Evolutionary conservation across 2,113 vertebrate species (phyloP).

Genomic region (Dendrocopos noguchii): DNA sequence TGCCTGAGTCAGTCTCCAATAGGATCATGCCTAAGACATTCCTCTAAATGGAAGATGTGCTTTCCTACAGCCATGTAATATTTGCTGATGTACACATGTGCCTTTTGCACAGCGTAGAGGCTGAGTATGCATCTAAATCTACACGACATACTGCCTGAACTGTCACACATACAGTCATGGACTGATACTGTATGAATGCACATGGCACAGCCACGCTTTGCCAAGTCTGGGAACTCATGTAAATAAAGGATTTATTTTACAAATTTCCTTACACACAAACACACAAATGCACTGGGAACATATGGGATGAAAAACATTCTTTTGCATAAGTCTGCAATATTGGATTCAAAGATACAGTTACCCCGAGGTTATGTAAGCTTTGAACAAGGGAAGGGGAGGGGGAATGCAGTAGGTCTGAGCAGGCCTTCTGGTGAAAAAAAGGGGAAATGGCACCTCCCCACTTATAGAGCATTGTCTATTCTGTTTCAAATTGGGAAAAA

Average conservation of each 20-base stretch:
- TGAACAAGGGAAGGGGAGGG: background rate
- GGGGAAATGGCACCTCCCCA: constrained; percentile 52
- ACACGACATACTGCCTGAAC: too few relatives aligned
- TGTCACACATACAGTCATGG: background rate
- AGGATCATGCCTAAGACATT: background rate
- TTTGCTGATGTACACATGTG: background rate
- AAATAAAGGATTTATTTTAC: constrained; percentile 62
- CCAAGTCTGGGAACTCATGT: constrained; percentile 10
- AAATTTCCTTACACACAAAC: constrained; percentile 47
- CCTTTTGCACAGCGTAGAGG: background rate
- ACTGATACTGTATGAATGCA: background rate
- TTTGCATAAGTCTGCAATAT: constrained; percentile 30
- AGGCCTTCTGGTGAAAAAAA: constrained; percentile 63
- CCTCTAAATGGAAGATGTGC: background rate
- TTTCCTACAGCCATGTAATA: background rate
- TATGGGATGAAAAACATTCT: constrained; percentile 46
- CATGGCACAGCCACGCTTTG: background rate
- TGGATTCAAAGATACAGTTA: constrained; percentile 54
- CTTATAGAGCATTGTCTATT: constrained; percentile 61
- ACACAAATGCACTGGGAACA: constrained; percentile 31
- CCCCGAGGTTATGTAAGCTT: constrained; percentile 48
- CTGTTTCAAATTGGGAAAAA: constrained; percentile 73
- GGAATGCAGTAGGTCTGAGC: constrained; percentile 1
- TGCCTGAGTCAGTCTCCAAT: background rate
- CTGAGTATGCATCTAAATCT: too few relatives aligned